Base-by-base conservation (phyloP, 2,888 invertebrate genomes). In the Cryptocheilus praepositus region DNA sequence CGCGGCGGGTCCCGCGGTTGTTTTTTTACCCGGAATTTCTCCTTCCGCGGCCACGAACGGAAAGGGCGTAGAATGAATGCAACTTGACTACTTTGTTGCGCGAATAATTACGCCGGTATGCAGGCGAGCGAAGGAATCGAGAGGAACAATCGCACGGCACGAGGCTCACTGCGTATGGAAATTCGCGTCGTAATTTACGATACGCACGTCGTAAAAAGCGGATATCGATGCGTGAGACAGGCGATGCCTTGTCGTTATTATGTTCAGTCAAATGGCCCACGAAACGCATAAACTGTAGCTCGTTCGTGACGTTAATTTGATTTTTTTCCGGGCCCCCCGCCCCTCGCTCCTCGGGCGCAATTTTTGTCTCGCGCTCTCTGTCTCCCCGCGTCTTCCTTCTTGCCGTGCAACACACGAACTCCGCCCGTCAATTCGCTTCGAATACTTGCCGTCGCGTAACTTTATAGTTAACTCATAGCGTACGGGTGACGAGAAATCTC, bases 161-260 rank as follows among this genome's bases (percentile, higher is more conserved):
- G 57, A 57, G 49, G 46, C 44, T 49, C 58, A 46, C 21, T 59
- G 21, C 46, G 16, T 22, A 59, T 59, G 58, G 58, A 59, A 59
- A 59, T 59, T 59, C n/a, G 21, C 58, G 25, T 22, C 58, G 45
- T 44, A 25, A 49, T 59, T 59, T 49, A 49, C 58, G 58, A n/a
- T 44, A 15, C 58, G 58, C 19, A 46, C 21, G 25, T 59, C 49
- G 58, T 49, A 45, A 59, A 59, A 16, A 49, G 28, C 16, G 18
- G 21, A 49, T 4, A 45, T 22, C 53, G 22, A 53, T 22, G 53
- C 22, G 25, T 53, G 25, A 22, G 22, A 22, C 53, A 46, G 49
- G n/a, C n/a, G 49, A 59, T 21, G 44, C 36, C 44, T 21, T 49
- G 36, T 18, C n/a, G n/a, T 46, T n/a, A 18, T 49, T 49, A 49